Conservation (phyloP, 2,797 vertebrate genomes). For the Thaleichthys pacificus region DNA sequence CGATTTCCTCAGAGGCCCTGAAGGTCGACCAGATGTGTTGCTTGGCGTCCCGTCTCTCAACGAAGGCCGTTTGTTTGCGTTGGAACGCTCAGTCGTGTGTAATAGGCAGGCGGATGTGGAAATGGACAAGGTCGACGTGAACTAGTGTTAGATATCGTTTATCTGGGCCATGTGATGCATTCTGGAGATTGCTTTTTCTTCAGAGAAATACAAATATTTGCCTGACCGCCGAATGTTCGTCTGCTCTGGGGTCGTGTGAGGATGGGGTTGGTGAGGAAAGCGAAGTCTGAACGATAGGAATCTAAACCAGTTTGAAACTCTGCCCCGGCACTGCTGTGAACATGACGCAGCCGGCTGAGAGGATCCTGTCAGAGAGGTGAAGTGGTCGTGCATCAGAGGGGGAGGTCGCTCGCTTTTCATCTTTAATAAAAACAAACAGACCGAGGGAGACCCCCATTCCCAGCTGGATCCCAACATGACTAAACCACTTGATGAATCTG, state of each 20-base stretch:
- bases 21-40: slow-evolving; percentile 48
- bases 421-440: background rate
- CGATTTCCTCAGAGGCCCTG: slow-evolving; percentile 44
- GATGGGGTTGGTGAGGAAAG: slow-evolving; percentile 3
- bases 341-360: background rate
- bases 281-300: slow-evolving; percentile 13
- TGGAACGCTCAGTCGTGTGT: slow-evolving; percentile 22
- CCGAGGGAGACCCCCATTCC: background rate
- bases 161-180: slow-evolving; percentile 13
- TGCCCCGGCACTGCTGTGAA: slow-evolving; percentile 2
- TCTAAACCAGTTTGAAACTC: slow-evolving; percentile 3
- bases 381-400: background rate
- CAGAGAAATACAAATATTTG: slow-evolving; percentile 11
- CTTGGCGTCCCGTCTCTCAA: slow-evolving; percentile 13
- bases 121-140: slow-evolving; percentile 22
- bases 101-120: slow-evolving; percentile 14
- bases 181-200: slow-evolving; percentile 16
- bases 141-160: slow-evolving; percentile 11
- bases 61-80: slow-evolving; percentile 22
- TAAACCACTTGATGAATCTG: too few relatives aligned
- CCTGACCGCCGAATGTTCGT: slow-evolving; percentile 19
- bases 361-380: background rate
- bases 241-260: slow-evolving; percentile 20
- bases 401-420: background rate
- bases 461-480: background rate